Conservation (phyloP, 2,888 invertebrate genomes). For the Cremastinae sp. region DNA sequence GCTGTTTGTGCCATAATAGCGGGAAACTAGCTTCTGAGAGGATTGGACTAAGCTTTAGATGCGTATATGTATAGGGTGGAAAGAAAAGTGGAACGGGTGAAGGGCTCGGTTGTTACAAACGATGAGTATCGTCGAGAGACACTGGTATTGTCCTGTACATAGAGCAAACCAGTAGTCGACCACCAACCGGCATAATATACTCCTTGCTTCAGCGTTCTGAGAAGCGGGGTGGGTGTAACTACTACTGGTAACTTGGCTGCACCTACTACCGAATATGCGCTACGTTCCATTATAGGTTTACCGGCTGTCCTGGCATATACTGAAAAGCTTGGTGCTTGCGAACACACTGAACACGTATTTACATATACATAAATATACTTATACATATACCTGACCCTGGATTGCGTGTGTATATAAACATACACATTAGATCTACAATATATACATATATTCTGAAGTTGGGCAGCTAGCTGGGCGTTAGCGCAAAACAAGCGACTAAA, state of each 20-base stretch:
- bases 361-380: conserved; percentile 32
- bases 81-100: conserved; percentile 15
- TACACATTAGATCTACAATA: conserved; percentile 5
- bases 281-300: conserved; percentile 70
- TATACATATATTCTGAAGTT: conserved; percentile 39
- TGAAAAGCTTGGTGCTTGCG: conserved; percentile 43
- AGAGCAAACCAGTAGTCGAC: conserved; percentile 56
- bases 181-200: conserved; percentile 63
- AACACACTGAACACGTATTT: too few species aligned
- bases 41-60: conserved; percentile 33
- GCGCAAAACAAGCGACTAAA: conserved; percentile 76
- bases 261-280: conserved; percentile 65
- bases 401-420: conserved; percentile 31
- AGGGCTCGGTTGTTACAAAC: conserved; percentile 65
- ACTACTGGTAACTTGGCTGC: conserved; percentile 62
- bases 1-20: conserved; percentile 60
- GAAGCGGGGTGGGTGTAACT: conserved; percentile 51
- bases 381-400: too few species aligned
- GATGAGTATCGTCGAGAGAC: conserved; percentile 69
- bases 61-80: conserved; percentile 26
- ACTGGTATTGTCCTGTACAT: conserved; percentile 66
- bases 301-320: conserved; percentile 42
- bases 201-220: conserved; percentile 45
- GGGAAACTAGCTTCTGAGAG: conserved; percentile 42
- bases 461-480: conserved; percentile 63